Percentiles rank a stretch among this genome's conserved stretches.
phyloP scores from a whole-genome alignment of 2,797 vertebrate genomes.

The Crocidura indochinensis region DNA sequence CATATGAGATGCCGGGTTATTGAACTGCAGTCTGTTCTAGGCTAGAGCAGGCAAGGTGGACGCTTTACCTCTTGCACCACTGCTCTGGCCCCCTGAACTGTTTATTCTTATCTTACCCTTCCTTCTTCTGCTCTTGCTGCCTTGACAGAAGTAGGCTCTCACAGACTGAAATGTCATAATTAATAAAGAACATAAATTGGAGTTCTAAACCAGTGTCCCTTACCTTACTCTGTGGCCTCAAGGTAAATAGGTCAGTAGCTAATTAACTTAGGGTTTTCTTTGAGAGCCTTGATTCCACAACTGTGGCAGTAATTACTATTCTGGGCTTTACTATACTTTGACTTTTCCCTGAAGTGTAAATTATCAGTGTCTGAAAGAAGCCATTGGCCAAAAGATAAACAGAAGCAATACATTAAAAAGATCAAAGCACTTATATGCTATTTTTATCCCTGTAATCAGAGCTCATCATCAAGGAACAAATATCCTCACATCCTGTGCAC shows the following conservation, averaged over 20 bases:
- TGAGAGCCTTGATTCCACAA: slow-evolving; percentile 20
- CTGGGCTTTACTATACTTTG: slow-evolving; percentile 8
- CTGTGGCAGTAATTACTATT: slow-evolving; percentile 26
- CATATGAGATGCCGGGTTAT: no score
- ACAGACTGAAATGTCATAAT: neutral
- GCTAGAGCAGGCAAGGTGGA: no score
- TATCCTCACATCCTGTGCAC: no score
- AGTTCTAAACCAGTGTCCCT: neutral
- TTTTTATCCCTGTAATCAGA: neutral
- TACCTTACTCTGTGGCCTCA: neutral
- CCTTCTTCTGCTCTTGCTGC: neutral
- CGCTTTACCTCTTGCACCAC: no score
- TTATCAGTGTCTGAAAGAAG: slow-evolving; percentile 65
- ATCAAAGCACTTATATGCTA: neutral
- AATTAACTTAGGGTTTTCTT: slow-evolving; percentile 51
- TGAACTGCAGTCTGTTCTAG: no score
- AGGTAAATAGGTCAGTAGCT: slow-evolving; percentile 37
- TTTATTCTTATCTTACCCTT: neutral
- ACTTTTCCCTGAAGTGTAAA: slow-evolving; percentile 62
- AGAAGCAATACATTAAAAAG: slow-evolving; percentile 3
- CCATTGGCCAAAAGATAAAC: slow-evolving; percentile 43
- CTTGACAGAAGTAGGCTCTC: neutral
- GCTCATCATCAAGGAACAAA: neutral
- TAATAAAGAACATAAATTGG: neutral
- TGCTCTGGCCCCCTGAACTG: no score